Percentiles rank a stretch among this genome's conserved stretches.
These are phyloP conservation scores for Mastigias papua DNA, from an alignment of 30 jellyfish, hydroid and myxozoan species.

Conservation along the genomic window DNA sequence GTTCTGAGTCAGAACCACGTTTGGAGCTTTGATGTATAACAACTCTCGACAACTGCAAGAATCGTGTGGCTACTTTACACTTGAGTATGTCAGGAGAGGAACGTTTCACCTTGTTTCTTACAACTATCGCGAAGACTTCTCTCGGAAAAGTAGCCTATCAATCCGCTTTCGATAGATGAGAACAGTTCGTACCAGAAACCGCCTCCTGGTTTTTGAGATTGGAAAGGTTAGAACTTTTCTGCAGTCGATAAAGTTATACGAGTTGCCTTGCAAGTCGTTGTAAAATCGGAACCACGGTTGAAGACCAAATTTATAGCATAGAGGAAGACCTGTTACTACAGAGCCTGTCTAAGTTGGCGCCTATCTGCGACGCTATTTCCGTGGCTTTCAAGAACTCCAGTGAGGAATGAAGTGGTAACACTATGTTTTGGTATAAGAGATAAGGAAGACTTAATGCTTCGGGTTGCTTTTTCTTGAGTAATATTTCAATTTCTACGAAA, in stretches of 20 bases:
- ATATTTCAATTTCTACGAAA: neutral
- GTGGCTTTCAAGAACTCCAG: neutral
- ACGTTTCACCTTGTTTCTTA: neutral
- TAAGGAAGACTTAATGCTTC: neutral
- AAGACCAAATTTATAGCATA: no score
- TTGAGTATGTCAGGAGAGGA: neutral
- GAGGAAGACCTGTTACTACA: neutral
- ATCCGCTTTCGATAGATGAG: neutral
- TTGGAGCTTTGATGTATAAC: neutral
- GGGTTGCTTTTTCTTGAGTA: neutral
- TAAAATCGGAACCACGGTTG: no score
- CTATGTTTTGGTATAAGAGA: neutral
- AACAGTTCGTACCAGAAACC: no score
- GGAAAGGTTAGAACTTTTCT: no score
- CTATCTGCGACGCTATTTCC: conserved; percentile 51
- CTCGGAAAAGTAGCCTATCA: neutral
- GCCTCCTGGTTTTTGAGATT: no score
- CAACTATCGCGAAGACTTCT: neutral
- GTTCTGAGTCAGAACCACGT: neutral
- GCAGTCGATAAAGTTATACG: no score
- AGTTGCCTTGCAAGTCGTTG: no score
- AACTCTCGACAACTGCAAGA: neutral
- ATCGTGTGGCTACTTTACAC: neutral
- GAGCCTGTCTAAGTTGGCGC: conserved; percentile 62
- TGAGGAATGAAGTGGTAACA: neutral